These are phyloP conservation scores for Ceratina japonica DNA, from an alignment of 1,140 invertebrate species.

Conservation along the genomic window DNA sequence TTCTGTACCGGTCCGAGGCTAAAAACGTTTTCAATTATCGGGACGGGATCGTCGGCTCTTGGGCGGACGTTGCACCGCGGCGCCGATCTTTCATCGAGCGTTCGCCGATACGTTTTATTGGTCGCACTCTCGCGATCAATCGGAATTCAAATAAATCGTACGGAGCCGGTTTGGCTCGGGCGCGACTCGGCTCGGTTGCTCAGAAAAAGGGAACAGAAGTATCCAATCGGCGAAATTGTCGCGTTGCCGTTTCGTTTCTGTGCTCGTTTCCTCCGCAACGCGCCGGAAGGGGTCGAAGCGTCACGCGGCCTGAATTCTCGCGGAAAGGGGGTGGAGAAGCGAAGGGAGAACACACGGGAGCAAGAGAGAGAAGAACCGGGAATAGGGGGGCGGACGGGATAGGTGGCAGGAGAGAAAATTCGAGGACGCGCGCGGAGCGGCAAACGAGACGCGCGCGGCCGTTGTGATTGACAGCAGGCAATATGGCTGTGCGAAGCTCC, in stretches of 20 bases:
- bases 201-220: constrained; percentile 34
- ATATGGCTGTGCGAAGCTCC: constrained; percentile 74
- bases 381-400: neutral
- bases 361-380: neutral
- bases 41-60: neutral
- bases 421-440: constrained; percentile 38
- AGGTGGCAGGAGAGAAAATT: constrained; percentile 33
- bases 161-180: neutral
- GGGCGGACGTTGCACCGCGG: neutral
- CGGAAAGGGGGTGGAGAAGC: neutral
- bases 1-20: neutral
- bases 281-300: constrained; percentile 17
- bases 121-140: constrained; percentile 19
- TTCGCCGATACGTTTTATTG: constrained; percentile 33
- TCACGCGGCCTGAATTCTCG: neutral
- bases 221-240: constrained; percentile 56
- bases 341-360: constrained; percentile 10
- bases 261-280: constrained; percentile 48
- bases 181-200: constrained; percentile 5
- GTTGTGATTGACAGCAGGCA: constrained; percentile 80
- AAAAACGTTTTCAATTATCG: constrained; percentile 4
- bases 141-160: constrained; percentile 36
- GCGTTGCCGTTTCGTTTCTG: constrained; percentile 32
- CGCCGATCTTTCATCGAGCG: constrained; percentile 1
- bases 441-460: constrained; percentile 65